Base-by-base conservation (phyloP, 1,140 invertebrate genomes). In the Apis florea region DNA sequence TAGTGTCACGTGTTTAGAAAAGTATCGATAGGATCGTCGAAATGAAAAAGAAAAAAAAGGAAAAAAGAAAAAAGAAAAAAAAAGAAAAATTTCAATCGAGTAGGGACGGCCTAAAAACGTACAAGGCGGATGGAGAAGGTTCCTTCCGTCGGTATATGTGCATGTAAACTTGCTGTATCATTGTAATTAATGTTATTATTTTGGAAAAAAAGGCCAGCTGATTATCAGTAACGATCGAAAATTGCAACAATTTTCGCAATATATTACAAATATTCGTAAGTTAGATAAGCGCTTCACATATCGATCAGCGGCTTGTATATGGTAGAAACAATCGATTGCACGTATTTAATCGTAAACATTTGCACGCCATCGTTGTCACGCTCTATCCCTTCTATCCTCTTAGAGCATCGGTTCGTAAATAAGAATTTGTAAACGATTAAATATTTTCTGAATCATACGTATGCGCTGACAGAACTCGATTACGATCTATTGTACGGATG, bases 101-200 rank as follows among this genome's bases (percentile, higher is more conserved):
- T 90, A 88, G 89, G 86, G 83, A 83, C 88, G 86, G 88, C 88
- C 89, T 90, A 90, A 89, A 82, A 67, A 79, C 76, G 70, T 86
- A 85, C 63, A 79, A 82, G 66, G 77, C 59, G 66, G 64, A 31
- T 56, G 59, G 74, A 61, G 61, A 49, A 49, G 9, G 21, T 0
- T n/a, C 66, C 72, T 19, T 68, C 74, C 61, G 79, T 79, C 67
- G 56, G 63, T 82, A 83, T 82, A 84, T 74, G 53, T 61, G 21
- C 51, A n/a, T 26, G 40, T 59, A 68, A 21, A 80, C n/a, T 53
- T 59, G 68, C 49, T 58, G 24, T 67, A 31, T 71, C 12, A 49
- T 64, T 21, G 40, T 68, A 11, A 19, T 73, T 47, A 13, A 56
- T 61, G 75, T 68, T 54, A 24, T 73, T 59, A 73, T 51, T 24